phyloP scores from a whole-genome alignment of 2,888 invertebrate genomes.

The Lasioglossum villosulum region DNA sequence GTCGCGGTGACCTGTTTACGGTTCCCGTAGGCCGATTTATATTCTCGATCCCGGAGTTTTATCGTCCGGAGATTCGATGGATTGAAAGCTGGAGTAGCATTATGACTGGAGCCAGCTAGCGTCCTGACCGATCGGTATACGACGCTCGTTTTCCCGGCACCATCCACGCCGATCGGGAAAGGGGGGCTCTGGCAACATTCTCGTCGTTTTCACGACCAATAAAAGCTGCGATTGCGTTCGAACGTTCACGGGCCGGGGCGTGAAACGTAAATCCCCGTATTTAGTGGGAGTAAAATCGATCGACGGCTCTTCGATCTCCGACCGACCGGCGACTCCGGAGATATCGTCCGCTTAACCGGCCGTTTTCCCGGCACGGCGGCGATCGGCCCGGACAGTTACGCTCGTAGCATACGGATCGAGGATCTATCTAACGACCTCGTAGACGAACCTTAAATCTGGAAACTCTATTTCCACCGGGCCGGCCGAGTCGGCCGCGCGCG shows the following conservation, averaged over 20 bases:
- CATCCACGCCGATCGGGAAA: neutral
- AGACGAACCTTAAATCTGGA: conserved; percentile 33
- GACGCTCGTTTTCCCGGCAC: conserved; percentile 9
- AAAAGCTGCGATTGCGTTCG: conserved; percentile 41
- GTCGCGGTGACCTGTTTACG: neutral
- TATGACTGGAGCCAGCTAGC: neutral
- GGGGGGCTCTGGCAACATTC: conserved; percentile 23
- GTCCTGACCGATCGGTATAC: conserved; percentile 13
- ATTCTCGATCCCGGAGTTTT: neutral
- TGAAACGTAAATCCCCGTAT: conserved; percentile 65
- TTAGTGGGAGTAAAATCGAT: conserved; percentile 67
- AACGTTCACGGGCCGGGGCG: neutral
- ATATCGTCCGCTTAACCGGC: conserved; percentile 55
- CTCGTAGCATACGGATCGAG: neutral
- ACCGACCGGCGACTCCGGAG: conserved; percentile 14
- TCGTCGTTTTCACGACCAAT: conserved; percentile 54
- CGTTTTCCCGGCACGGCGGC: conserved; percentile 46
- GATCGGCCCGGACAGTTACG: neutral
- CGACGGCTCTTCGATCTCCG: conserved; percentile 25
- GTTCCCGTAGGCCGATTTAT: neutral
- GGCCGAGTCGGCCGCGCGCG: neutral
- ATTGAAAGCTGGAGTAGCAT: neutral
- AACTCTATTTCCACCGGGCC: conserved; percentile 16
- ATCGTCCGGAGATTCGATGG: neutral
- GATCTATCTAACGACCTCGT: conserved; percentile 43